Base-by-base conservation (phyloP, 2,888 invertebrate genomes). In the Erannis defoliaria region DNA sequence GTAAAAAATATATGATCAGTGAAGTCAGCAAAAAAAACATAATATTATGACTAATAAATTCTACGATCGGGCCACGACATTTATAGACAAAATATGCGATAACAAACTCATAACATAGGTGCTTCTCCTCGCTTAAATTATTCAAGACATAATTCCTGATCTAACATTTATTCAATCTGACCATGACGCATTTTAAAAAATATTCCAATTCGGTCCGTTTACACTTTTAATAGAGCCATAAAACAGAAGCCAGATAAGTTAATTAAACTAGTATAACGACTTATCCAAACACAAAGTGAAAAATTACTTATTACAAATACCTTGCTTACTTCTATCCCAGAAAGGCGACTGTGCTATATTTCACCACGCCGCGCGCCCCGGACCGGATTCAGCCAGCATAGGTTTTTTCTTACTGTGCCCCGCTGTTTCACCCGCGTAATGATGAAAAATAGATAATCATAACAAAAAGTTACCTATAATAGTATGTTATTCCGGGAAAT, bases 141-240 rank as follows among this genome's bases (percentile, higher is more conserved):
- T 46, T 31, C 29, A 31, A 46, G 31, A 46, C 14, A 16, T 45
- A 31, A 31, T 14, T 19, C 5, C 12, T 9, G 2, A 3, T 31
- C 5, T 33, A 23, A 21, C 19, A 46, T 33, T 18, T 33, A 33
- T 46, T 46, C 31, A 33, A 33, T 12, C 18, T 19, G 31, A 46
- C 18, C 31, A 18, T 31, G 46, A 46, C 46, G 46, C 46, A 19
- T 33, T 31, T 33, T 46, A 0, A 31, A 31, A 31, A n/a, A 19
- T 18, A 31, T 46, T 31, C 29, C 18, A 26, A 31, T 19, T 46
- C 31, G 6, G 33, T 46, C 5, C 26, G 16, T 49, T 49, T 31
- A 50, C 23, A 16, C 38, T 26, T 16, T 16, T 38, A 50, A 26
- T 31, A 31, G 46, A 46, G 46, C 23, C 5, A 46, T 46, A 31